These are phyloP conservation scores for Drosophila asahinai DNA, from an alignment of 1,140 invertebrate genomes.

Conservation along the genomic window DNA sequence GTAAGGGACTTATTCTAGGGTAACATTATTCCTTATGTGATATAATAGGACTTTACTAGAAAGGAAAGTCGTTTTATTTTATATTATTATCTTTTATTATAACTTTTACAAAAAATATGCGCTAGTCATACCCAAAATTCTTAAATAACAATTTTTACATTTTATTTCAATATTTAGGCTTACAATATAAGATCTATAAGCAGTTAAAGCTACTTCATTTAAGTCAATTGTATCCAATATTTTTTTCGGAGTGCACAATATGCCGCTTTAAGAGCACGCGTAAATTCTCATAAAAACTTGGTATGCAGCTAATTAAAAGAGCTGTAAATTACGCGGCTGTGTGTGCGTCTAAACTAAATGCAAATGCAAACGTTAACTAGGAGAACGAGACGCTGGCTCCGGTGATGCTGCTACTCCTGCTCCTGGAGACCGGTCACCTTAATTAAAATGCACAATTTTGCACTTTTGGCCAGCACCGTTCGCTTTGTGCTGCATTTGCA, in stretches of 20 bases:
- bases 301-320: constrained; percentile 81
- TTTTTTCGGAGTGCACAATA: constrained; percentile 46
- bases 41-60: too few species aligned
- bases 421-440: constrained; percentile 71
- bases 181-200: too few species aligned
- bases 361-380: constrained; percentile 63
- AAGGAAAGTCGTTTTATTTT: too few species aligned
- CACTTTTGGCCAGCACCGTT: constrained; percentile 70
- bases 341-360: constrained; percentile 67
- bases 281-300: constrained; percentile 80
- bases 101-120: too few species aligned
- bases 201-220: too few species aligned
- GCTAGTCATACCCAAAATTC: too few species aligned
- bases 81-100: too few species aligned
- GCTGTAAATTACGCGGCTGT: constrained; percentile 73
- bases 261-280: constrained; percentile 76
- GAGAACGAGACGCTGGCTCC: constrained; percentile 11
- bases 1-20: too few species aligned
- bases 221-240: too few species aligned
- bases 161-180: too few species aligned
- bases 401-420: constrained; percentile 18
- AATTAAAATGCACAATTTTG: constrained; percentile 85
- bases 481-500: constrained; percentile 80
- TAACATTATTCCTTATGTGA: too few species aligned
- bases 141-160: too few species aligned